Evolutionary conservation across 2,113 vertebrate genomes (phyloP).

Genomic region (Stercorarius parasiticus): DNA sequence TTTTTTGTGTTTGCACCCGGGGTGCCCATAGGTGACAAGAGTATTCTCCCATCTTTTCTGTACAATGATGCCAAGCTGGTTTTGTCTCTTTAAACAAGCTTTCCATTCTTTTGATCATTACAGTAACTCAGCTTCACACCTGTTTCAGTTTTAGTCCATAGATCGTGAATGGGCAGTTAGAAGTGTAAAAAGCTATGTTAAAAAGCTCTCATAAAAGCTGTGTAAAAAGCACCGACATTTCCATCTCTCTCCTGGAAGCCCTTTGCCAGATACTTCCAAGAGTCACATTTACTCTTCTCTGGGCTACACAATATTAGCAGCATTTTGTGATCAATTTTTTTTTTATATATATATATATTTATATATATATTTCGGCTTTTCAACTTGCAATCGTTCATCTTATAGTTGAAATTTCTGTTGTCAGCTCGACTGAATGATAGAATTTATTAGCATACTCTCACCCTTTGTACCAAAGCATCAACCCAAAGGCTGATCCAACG

Average conservation of each 20-base stretch:
- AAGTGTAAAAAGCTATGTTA: background rate
- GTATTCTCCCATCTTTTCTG: background rate
- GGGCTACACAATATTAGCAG: background rate
- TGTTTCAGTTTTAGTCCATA: background rate
- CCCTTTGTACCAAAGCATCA: background rate
- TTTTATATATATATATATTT: background rate
- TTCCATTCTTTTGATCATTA: background rate
- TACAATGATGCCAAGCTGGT: background rate
- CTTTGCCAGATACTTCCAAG: background rate
- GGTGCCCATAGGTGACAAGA: background rate
- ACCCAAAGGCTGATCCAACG: background rate
- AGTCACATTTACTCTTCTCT: background rate
- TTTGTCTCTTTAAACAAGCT: background rate
- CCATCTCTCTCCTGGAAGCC: background rate
- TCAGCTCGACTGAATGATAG: background rate
- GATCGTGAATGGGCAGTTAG: background rate
- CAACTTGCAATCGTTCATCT: background rate
- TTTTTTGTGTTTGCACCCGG: background rate
- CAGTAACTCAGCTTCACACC: background rate
- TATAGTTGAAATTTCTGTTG: background rate
- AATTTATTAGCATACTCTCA: background rate
- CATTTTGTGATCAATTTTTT: background rate
- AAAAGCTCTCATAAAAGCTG: background rate
- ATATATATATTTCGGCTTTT: background rate
- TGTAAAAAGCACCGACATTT: background rate